phyloP scores from a whole-genome alignment of 2,888 invertebrate species.

The Busseola fusca region DNA sequence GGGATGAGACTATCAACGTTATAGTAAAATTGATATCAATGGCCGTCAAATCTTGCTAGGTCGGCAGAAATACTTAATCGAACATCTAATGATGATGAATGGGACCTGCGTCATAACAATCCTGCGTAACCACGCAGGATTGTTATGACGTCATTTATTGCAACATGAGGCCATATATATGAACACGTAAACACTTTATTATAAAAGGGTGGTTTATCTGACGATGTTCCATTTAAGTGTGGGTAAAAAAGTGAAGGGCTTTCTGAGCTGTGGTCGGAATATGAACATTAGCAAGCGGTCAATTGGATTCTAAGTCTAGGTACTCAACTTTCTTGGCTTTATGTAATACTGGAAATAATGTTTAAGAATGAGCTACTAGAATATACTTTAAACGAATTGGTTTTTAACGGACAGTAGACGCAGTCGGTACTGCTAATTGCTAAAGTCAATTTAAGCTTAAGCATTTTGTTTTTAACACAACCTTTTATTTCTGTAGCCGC shows the following conservation, averaged over 20 bases:
- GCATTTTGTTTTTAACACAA: neutral
- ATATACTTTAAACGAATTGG: neutral
- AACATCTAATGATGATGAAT: conserved; percentile 49
- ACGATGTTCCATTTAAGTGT: neutral
- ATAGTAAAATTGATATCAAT: neutral
- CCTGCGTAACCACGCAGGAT: conserved; percentile 20
- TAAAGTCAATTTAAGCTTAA: neutral
- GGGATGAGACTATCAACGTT: neutral
- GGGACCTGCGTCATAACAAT: too few species aligned
- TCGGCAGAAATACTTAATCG: conserved; percentile 35
- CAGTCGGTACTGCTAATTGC: neutral
- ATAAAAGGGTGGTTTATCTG: conserved; percentile 20
- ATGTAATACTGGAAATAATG: neutral
- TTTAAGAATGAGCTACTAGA: neutral
- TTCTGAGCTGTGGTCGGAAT: neutral
- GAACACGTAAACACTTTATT: conserved; percentile 39
- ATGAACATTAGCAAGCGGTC: neutral
- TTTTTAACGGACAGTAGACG: neutral
- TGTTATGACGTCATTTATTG: conserved; percentile 52
- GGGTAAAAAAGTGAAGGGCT: neutral
- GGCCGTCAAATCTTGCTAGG: neutral
- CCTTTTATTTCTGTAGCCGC: neutral
- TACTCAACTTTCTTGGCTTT: too few species aligned
- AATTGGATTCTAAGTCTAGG: neutral
- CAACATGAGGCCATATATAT: conserved; percentile 34